These are phyloP conservation scores for Ranitomeya variabilis DNA, from an alignment of 2,113 vertebrate genomes.

Conservation along the genomic window DNA sequence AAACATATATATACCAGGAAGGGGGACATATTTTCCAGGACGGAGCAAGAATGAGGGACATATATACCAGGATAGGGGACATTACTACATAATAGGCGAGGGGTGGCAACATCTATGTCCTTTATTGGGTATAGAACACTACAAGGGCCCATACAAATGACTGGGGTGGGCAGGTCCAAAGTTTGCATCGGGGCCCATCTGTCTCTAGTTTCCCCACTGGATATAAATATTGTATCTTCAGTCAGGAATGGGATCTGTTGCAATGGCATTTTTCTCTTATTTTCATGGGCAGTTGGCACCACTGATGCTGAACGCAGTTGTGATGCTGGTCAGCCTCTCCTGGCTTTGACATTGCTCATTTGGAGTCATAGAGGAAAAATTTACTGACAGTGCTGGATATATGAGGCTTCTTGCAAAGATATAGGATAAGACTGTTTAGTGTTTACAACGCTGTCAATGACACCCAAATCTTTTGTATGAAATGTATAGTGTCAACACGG, in stretches of 20 bases:
- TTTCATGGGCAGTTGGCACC: slow-evolving; percentile 18
- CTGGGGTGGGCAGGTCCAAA: too few relatives aligned
- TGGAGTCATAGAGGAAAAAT: background rate
- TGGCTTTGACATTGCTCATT: background rate
- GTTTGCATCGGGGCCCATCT: too few relatives aligned
- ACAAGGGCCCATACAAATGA: too few relatives aligned
- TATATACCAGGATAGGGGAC: too few relatives aligned
- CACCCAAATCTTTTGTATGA: background rate
- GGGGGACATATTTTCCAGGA: too few relatives aligned
- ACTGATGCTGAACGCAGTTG: background rate
- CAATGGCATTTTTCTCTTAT: background rate
- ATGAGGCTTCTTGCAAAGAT: background rate
- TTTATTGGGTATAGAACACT: too few relatives aligned
- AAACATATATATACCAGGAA: too few relatives aligned
- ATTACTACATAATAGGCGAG: too few relatives aligned
- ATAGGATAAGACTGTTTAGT: slow-evolving; percentile 2
- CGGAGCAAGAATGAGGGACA: too few relatives aligned
- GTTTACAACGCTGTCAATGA: background rate
- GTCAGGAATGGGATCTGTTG: background rate
- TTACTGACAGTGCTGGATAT: background rate
- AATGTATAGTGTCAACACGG: slow-evolving; percentile 1
- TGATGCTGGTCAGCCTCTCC: background rate
- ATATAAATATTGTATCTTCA: slow-evolving; percentile 25
- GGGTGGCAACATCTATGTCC: too few relatives aligned
- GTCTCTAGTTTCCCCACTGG: too few relatives aligned